Evolutionary conservation across 2,888 invertebrate species (phyloP).

Genomic region (Phyllotreta cruciferae): DNA sequence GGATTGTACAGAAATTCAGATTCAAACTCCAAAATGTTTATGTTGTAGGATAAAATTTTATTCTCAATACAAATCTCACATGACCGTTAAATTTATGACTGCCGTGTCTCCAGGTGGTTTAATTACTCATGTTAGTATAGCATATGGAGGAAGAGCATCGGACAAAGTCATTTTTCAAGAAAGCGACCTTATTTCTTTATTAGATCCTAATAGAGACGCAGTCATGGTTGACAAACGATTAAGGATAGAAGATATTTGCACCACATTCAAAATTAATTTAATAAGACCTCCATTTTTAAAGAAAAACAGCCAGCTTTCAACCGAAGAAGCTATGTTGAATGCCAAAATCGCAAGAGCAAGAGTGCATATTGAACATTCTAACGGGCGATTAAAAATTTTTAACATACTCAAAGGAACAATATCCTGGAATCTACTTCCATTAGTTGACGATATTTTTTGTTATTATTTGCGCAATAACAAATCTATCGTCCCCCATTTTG

Average conservation of each 20-base stretch:
- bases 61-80: slow-evolving; percentile 22
- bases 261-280: slow-evolving; percentile 24
- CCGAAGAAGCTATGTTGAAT: slow-evolving; percentile 30
- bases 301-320: slow-evolving; percentile 29
- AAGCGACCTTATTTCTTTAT: slow-evolving; percentile 17
- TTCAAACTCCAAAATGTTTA: slow-evolving; percentile 23
- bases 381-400: slow-evolving; percentile 5
- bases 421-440: not conserved
- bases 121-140: slow-evolving; percentile 24
- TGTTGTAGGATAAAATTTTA: slow-evolving; percentile 26
- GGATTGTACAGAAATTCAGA: slow-evolving; percentile 23
- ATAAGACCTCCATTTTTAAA: slow-evolving; percentile 31
- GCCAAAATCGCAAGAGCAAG: slow-evolving; percentile 7
- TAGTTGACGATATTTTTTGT: slow-evolving; percentile 5
- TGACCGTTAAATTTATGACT: slow-evolving; percentile 29
- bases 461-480: slow-evolving; percentile 5
- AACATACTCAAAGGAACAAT: slow-evolving; percentile 5
- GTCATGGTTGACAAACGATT: slow-evolving; percentile 28
- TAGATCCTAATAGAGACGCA: slow-evolving; percentile 17
- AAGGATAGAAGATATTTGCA: slow-evolving; percentile 27
- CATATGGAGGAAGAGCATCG: slow-evolving; percentile 30
- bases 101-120: slow-evolving; percentile 27
- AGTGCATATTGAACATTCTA: slow-evolving; percentile 6
- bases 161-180: slow-evolving; percentile 29
- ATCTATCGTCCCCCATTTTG: slow-evolving; percentile 3